Conservation (phyloP, 1,140 invertebrate genomes). For the Physella acuta region DNA sequence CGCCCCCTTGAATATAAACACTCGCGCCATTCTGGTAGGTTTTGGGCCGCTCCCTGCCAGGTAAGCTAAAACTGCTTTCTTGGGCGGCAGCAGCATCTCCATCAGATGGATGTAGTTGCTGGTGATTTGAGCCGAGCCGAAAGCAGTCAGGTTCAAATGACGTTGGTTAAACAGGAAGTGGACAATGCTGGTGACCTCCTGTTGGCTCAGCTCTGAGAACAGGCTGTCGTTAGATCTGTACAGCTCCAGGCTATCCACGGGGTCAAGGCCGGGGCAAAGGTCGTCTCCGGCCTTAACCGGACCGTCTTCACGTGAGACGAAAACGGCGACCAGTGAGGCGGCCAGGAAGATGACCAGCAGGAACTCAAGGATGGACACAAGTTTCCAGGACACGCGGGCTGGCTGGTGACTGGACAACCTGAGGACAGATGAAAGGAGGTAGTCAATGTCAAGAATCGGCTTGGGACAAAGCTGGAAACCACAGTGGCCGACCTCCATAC, state of each 20-base stretch:
- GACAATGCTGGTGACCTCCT: conserved; percentile 35
- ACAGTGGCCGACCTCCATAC: too few relatives aligned
- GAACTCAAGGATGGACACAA: too few relatives aligned
- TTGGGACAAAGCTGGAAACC: too few relatives aligned
- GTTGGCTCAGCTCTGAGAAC: conserved; percentile 32
- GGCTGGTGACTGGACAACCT: too few relatives aligned
- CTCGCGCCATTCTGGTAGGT: conserved; percentile 44
- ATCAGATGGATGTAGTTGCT: conserved; percentile 48
- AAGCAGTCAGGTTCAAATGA: conserved; percentile 13
- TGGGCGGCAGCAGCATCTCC: conserved; percentile 42
- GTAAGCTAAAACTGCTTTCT: conserved; percentile 37
- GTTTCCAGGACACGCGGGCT: too few relatives aligned
- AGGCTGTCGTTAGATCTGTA: conserved; percentile 22
- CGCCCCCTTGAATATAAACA: conserved; percentile 46
- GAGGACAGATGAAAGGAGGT: too few relatives aligned
- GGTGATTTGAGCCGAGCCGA: conserved; percentile 30
- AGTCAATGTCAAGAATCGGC: too few relatives aligned
- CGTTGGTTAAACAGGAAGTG: conserved; percentile 30
- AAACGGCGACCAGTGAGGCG: too few relatives aligned
- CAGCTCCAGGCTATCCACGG: neutral
- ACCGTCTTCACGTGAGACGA: too few relatives aligned
- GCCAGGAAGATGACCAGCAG: too few relatives aligned
- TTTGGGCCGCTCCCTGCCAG: conserved; percentile 32
- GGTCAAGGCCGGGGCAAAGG: too few relatives aligned
- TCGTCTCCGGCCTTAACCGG: too few relatives aligned